Evolutionary conservation across 1,140 invertebrate species (phyloP), one percentile per base, ranked within the genome.

Genomic region (Zaprionus ornatus): DNA sequence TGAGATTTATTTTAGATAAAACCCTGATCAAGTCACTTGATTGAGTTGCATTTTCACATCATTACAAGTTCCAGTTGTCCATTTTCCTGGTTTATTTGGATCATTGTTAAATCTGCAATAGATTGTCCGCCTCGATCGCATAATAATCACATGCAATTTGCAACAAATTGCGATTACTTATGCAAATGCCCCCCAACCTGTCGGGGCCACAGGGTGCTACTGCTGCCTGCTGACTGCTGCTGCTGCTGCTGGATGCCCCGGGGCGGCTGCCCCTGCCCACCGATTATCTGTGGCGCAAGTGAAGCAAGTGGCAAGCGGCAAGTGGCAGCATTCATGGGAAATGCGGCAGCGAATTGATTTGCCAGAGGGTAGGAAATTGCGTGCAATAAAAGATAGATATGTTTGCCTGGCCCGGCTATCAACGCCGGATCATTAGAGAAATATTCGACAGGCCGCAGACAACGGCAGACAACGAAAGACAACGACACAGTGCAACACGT

Each of bases 301-400:
- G 40, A 0, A 2, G 40, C 40, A 45, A 45, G 40, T 17, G 40
- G n/a, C 35, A 37, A 37, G 35, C 13, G 15, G 37, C 37, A 40
- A 15, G 37, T n/a, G 37, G 15, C 40, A 45, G 40, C 7, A 45
- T n/a, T 75, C 55, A 73, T 74, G 56, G 54, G 54, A 57, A 65
- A 70, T 62, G 19, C 32, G 50, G 40, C 40, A 45, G 50, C 70
- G 42, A 75, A 86, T 79, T 86, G 82, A 86, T 85, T 85, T 85
- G 82, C 70, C 66, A 17, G 40, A 45, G 40, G 40, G 40, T 45
- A 84, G 84, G 80, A 90, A 87, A 90, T 87, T 84, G 84, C 84
- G 84, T 87, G 84, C 84, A 87, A 87, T 87, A 88, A 87, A 45
- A 87, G 80, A 87, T 84, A 90, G 77, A 87, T 87, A 84, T 87